Base-by-base conservation (phyloP, 2,113 vertebrate species). In the Ceuthmochares aereus region DNA sequence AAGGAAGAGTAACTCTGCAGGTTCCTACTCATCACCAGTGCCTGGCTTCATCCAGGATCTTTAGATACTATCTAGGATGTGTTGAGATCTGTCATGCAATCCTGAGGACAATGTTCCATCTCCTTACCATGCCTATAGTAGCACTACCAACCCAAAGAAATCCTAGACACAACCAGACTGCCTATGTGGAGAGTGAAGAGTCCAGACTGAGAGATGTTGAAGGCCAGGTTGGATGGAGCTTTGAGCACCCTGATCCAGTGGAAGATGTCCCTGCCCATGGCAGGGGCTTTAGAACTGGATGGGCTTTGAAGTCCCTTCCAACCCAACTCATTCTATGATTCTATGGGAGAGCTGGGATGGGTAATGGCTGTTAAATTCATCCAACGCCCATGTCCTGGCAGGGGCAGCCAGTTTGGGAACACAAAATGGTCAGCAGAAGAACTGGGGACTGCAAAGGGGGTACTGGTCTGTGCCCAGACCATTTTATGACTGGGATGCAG, bases 71-170 rank as follows among this genome's bases (percentile, higher is more conserved):
- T 6, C 22, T 25, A 55, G 78, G 26, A 16, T 64, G 27, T 34
- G 22, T 22, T 63, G 58, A 59, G 49, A 42, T 45, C 47, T 36
- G 1, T 34, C 36, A 3, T 32, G 30, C 34, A 49, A 20, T 36
- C 34, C 62, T 81, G 42, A 1, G 0, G 52, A 43, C 26, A 17
- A 4, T 47, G 8, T 6, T 12, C 30, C 0, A 23, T 72, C 16
- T 58, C 63, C 36, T 58, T 58, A 22, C 55, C 32, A 19, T 0
- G 2, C 25, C 52, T 66, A 1, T 32, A 27, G 14, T 60, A 29
- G 52, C 45, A 29, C 10, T 36, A n/a, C 58, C 30, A 40, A 58
- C 56, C 40, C 27, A 26, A 19, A 26, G 27, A 51, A 56, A n/a
- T 55, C 26, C 42, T 20, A 11, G 59, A n/a, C 10, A 17, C 34